Percentiles rank a stretch among this genome's conserved stretches.
Evolutionary conservation across 2,888 invertebrate genomes (phyloP).

Genomic region (Dicycla oo): DNA sequence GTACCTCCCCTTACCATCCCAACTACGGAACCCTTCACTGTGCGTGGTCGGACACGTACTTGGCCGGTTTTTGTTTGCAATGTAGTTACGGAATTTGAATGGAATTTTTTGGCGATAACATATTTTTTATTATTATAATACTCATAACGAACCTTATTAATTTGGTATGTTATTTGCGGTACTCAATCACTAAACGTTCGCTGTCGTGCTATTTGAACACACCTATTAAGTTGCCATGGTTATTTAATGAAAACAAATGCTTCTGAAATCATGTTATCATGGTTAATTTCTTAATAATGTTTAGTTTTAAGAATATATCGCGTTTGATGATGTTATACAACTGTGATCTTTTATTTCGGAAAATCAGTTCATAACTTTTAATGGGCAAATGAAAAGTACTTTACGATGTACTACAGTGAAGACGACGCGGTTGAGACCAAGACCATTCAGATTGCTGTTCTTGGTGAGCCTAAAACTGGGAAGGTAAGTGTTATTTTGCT

Average conservation of each 20-base stretch:
- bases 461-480: constrained; percentile 95
- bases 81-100: background rate
- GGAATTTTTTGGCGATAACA: background rate
- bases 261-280: background rate
- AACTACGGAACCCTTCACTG: background rate
- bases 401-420: constrained; percentile 92
- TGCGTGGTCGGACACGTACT: background rate
- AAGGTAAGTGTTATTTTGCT: constrained; percentile 91
- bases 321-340: constrained; percentile 11
- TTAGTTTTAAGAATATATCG: constrained; percentile 2
- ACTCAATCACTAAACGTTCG: background rate
- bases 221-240: constrained; percentile 71
- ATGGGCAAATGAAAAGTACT: constrained; percentile 39
- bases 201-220: constrained; percentile 11
- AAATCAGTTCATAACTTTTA: constrained; percentile 38
- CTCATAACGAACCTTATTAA: background rate
- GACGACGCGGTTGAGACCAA: constrained; percentile 91
- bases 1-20: no score
- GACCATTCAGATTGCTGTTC: constrained; percentile 94
- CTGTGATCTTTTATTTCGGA: constrained; percentile 38
- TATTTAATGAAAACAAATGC: constrained; percentile 68
- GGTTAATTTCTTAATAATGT: constrained; percentile 20
- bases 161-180: background rate
- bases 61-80: background rate
- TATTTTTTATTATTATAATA: background rate